phyloP scores from a whole-genome alignment of 2,888 invertebrate species.

The Apodemia mormo region DNA sequence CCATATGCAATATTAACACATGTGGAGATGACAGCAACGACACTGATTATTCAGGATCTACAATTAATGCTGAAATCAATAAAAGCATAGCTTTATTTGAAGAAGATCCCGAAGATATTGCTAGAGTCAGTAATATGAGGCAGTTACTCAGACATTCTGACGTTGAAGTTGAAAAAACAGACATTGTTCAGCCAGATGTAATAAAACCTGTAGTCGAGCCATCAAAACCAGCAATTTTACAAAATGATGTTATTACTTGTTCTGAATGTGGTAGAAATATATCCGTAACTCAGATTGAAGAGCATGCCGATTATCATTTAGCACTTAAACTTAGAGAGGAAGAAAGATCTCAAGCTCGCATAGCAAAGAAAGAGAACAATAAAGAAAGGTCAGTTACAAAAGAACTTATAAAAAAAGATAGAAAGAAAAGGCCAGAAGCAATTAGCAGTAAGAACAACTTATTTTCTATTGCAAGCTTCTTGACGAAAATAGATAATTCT shows the following conservation, averaged over 20 bases:
- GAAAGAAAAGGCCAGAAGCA: slow-evolving; percentile 39
- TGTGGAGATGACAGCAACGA: slow-evolving; percentile 67
- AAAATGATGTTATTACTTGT: slow-evolving; percentile 69
- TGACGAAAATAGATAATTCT: slow-evolving; percentile 66
- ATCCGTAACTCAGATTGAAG: slow-evolving; percentile 78
- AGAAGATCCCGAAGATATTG: slow-evolving; percentile 57
- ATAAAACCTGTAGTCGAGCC: slow-evolving; percentile 26
- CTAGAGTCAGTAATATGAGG: slow-evolving; percentile 59
- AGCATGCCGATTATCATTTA: slow-evolving; percentile 89
- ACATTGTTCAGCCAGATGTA: slow-evolving; percentile 10
- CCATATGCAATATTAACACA: slow-evolving; percentile 51
- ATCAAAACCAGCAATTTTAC: slow-evolving; percentile 22
- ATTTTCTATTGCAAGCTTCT: slow-evolving; percentile 63
- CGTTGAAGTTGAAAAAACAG: slow-evolving; percentile 34
- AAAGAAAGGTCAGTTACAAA: slow-evolving; percentile 36
- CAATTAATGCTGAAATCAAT: slow-evolving; percentile 74
- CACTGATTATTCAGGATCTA: slow-evolving; percentile 67
- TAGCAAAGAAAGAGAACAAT: background rate
- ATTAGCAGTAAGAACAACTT: slow-evolving; percentile 48
- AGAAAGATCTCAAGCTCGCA: slow-evolving; percentile 59
- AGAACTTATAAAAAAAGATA: slow-evolving; percentile 42
- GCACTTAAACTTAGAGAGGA: slow-evolving; percentile 85
- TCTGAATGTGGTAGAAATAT: slow-evolving; percentile 84
- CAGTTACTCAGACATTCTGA: slow-evolving; percentile 54
- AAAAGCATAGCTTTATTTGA: slow-evolving; percentile 71